These are phyloP conservation scores for Helicolenus hilgendorfi DNA, from an alignment of 2,797 vertebrate genomes.

Conservation along the genomic window DNA sequence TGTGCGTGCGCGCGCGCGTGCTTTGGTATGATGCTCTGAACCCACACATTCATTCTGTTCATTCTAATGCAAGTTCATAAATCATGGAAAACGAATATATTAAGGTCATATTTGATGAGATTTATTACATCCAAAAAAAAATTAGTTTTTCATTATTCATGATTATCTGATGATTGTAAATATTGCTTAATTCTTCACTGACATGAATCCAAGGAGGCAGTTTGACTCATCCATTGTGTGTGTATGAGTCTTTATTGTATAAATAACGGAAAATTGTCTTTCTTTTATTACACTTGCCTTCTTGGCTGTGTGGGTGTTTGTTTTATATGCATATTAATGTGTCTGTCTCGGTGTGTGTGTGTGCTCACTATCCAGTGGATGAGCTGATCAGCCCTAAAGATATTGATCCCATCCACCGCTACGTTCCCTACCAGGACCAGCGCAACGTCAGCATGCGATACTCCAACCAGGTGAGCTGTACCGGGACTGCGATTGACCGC, in stretches of 20 bases:
- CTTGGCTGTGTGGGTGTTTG: background rate
- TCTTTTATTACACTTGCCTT: background rate
- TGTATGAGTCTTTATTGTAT: background rate
- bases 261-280: background rate
- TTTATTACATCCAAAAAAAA: background rate
- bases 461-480: constrained; percentile 94
- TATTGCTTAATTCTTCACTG: background rate
- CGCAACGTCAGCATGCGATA: constrained; percentile 98
- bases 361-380: constrained; percentile 88
- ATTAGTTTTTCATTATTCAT: background rate
- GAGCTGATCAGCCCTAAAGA: constrained; percentile 96
- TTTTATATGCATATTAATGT: background rate
- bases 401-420: constrained; percentile 95
- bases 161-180: background rate
- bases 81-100: background rate
- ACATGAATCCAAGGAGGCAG: background rate
- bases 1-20: background rate
- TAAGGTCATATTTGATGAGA: background rate
- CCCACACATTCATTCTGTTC: background rate
- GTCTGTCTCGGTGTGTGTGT: background rate
- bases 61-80: background rate
- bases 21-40: background rate
- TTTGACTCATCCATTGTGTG: background rate
- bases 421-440: constrained; percentile 92
- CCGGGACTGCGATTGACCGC: background rate